Conservation (phyloP, 2,888 invertebrate genomes). For the Drosophila quasianomalipes region DNA sequence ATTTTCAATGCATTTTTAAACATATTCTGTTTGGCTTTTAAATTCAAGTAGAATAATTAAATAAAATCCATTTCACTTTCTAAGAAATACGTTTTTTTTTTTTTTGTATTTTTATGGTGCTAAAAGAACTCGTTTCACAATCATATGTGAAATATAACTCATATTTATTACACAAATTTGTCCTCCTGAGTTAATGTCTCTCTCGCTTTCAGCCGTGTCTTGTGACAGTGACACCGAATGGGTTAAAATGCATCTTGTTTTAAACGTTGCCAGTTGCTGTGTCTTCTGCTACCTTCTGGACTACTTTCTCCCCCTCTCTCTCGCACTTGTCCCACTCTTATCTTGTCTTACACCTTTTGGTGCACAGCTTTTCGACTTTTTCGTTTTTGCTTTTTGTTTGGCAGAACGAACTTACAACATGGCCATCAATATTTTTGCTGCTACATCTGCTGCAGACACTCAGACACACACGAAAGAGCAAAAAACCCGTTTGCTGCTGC, state of each 20-base stretch:
- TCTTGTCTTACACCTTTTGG: slow-evolving; percentile 34
- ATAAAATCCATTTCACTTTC: not conserved
- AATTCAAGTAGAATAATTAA: not conserved
- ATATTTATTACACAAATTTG: not conserved
- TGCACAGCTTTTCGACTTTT: slow-evolving; percentile 56
- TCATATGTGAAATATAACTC: not conserved
- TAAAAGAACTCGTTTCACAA: not conserved
- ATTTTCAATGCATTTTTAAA: not conserved
- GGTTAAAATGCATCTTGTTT: slow-evolving; percentile 45
- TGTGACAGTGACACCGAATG: slow-evolving; percentile 33
- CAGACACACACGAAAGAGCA: not conserved
- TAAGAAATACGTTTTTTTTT: not conserved
- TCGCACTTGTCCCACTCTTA: not conserved
- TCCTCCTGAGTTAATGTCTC: not conserved
- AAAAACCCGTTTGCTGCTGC: slow-evolving; percentile 65
- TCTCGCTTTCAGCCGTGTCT: not conserved
- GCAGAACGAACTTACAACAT: slow-evolving; percentile 57
- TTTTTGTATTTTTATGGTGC: not conserved
- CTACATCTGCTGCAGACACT: slow-evolving; percentile 32
- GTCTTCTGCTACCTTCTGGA: not conserved
- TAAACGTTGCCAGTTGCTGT: slow-evolving; percentile 27
- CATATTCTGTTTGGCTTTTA: not conserved
- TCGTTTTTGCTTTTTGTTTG: not conserved
- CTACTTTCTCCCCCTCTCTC: not conserved
- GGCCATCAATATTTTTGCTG: slow-evolving; percentile 72